Base-by-base conservation (phyloP, 2,113 vertebrate species). In the Uria aalge region DNA sequence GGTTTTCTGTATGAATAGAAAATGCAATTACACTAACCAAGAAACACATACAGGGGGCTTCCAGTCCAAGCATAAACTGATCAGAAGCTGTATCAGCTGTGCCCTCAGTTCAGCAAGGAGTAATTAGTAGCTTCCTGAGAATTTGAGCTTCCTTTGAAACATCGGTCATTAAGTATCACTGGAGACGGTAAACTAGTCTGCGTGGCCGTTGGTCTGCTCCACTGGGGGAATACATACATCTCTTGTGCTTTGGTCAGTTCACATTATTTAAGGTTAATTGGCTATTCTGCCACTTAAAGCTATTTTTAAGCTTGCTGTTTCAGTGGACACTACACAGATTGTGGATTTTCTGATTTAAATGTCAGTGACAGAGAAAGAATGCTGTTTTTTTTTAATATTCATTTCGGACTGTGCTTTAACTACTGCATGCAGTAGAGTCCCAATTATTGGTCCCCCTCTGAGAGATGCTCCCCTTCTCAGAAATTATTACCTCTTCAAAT, bases 191-290 rank as follows among this genome's bases (percentile, higher is more conserved):
- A 86, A 71, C 63, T 17, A 80, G 67, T 21, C 55, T 57, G 41
- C 50, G 50, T 77, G 38, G 79, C 41, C 34, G 7, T 50, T 88
- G 52, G 41, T 15, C 47, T 73, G 17, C n/a, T 77, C 55, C 59
- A 12, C 32, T 9, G 15, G 36, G 50, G 48, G 88, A 90, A 84
- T 67, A 43, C 23, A 55, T 6, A 10, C 11, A 23, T 47, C 53
- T 52, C 59, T 40, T 93, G 9, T 62, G 82, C 73, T 82, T 79
- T 84, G 26, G 38, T 80, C 47, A 67, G 21, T 56, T 74, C 64
- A 56, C 10, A 43, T 95, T 94, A 85, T 93, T 86, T 79, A 91
- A 75, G 76, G 40, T 64, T 97, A 96, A 94, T 96, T 95, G 86
- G 53, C 17, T 78, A 23, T 68, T 94, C 60, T 92, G 76, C 24